Conservation (phyloP, 2,888 invertebrate genomes). For the Dryadula phaetusa region DNA sequence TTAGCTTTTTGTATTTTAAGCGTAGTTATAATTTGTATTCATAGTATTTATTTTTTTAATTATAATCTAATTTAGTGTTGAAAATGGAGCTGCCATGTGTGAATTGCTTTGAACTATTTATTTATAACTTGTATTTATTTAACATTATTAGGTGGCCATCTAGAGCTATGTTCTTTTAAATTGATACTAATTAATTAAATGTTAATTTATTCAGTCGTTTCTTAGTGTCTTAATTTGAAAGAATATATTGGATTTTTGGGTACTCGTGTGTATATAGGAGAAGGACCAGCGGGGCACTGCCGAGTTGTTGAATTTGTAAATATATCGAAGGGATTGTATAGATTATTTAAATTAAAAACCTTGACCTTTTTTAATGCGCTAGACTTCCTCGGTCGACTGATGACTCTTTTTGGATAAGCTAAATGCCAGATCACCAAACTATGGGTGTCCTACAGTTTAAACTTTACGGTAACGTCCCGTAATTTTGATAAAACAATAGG, state of each 20-base stretch:
- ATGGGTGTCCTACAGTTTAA: neutral
- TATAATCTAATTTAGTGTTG: slow-evolving; percentile 34
- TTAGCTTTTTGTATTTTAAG: slow-evolving; percentile 25
- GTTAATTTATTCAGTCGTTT: neutral
- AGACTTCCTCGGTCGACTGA: slow-evolving; percentile 14
- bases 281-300: slow-evolving; percentile 77
- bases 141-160: slow-evolving; percentile 29
- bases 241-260: slow-evolving; percentile 39
- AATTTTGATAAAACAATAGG: slow-evolving; percentile 13
- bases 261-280: slow-evolving; percentile 44
- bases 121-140: slow-evolving; percentile 37
- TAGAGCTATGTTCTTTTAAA: slow-evolving; percentile 25
- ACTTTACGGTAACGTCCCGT: neutral
- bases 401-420: too few species aligned
- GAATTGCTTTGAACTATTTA: slow-evolving; percentile 42
- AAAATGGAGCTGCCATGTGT: slow-evolving; percentile 40
- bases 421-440: neutral
- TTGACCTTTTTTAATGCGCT: slow-evolving; percentile 28
- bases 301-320: slow-evolving; percentile 59
- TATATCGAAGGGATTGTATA: slow-evolving; percentile 45
- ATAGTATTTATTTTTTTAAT: slow-evolving; percentile 40
- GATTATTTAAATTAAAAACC: slow-evolving; percentile 24
- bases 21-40: slow-evolving; percentile 33
- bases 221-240: slow-evolving; percentile 33
- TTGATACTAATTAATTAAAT: slow-evolving; percentile 16